phyloP scores from a whole-genome alignment of 2,888 invertebrate genomes.

The Eilema sororculum region DNA sequence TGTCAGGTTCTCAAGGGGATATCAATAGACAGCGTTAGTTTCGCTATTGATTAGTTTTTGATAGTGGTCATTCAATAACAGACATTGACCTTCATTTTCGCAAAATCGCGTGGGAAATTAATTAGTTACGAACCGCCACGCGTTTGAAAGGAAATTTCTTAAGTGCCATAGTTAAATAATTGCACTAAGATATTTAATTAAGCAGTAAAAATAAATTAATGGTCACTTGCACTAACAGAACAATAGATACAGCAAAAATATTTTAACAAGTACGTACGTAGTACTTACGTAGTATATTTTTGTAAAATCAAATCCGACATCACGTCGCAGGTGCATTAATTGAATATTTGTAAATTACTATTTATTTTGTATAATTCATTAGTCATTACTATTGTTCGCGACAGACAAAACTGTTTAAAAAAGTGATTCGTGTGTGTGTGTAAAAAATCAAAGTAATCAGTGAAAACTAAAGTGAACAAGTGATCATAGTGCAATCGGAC shows the following conservation, averaged over 20 bases:
- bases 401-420: too few relatives aligned
- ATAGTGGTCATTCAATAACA: conserved; percentile 44
- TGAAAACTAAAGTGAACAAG: too few relatives aligned
- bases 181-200: neutral
- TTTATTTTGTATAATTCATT: neutral
- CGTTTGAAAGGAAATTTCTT: neutral
- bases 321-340: neutral
- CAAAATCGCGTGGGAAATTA: conserved; percentile 61
- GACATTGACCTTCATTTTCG: conserved; percentile 66
- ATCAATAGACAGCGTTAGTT: conserved; percentile 38
- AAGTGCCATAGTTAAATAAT: conserved; percentile 8
- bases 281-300: neutral
- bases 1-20: conserved; percentile 44
- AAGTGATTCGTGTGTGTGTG: too few relatives aligned
- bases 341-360: neutral
- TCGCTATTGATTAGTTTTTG: conserved; percentile 49
- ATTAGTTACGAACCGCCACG: conserved; percentile 19
- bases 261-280: too few relatives aligned
- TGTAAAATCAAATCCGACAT: neutral
- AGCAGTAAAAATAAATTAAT: neutral
- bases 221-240: neutral
- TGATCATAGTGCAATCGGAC: too few relatives aligned
- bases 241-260: neutral
- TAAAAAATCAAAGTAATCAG: too few relatives aligned
- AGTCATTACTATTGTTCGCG: too few relatives aligned